Percentiles rank a stretch among this genome's conserved stretches.
Evolutionary conservation across 2,113 vertebrate genomes (phyloP).

Genomic region (Oreochromis tanganicae): DNA sequence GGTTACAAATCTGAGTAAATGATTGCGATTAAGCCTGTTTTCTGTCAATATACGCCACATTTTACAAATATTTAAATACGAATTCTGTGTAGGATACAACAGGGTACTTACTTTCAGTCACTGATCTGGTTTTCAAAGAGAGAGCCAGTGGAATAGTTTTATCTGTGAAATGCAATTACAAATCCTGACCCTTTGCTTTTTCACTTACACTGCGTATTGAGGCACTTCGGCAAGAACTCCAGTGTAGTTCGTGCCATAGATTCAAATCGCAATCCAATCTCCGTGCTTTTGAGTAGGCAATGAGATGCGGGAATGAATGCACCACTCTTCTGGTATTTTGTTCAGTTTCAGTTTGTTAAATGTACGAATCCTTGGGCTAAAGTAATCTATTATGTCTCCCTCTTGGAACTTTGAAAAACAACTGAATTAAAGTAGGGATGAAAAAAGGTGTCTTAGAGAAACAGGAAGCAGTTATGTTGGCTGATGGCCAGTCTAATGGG

Average conservation of each 20-base stretch:
- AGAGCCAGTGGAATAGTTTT: conserved; percentile 43
- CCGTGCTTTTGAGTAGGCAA: conserved; percentile 15
- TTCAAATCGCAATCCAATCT: conserved; percentile 33
- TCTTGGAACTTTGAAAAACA: conserved; percentile 53
- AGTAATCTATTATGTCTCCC: conserved; percentile 39
- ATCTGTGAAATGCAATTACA: conserved; percentile 62
- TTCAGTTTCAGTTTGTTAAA: conserved; percentile 45
- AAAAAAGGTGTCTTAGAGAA: conserved; percentile 62
- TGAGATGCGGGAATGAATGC: conserved; percentile 44
- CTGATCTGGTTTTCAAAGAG: conserved; percentile 22
- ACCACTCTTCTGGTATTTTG: conserved; percentile 24
- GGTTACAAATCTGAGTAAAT: background rate
- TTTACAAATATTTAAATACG: background rate
- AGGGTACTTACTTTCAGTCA: conserved; percentile 1
- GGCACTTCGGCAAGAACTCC: conserved; percentile 22
- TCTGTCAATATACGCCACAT: background rate
- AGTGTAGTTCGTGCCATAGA: background rate
- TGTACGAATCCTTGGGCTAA: conserved; percentile 36
- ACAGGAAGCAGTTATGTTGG: conserved; percentile 67
- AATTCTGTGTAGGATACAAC: background rate
- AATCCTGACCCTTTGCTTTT: conserved; percentile 51
- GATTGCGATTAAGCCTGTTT: background rate
- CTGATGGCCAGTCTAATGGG: conserved; percentile 71
- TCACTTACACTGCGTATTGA: conserved; percentile 14
- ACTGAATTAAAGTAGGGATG: conserved; percentile 62